Evolutionary conservation across 2,888 invertebrate species (phyloP).

Genomic region (Lasius fuliginosus): DNA sequence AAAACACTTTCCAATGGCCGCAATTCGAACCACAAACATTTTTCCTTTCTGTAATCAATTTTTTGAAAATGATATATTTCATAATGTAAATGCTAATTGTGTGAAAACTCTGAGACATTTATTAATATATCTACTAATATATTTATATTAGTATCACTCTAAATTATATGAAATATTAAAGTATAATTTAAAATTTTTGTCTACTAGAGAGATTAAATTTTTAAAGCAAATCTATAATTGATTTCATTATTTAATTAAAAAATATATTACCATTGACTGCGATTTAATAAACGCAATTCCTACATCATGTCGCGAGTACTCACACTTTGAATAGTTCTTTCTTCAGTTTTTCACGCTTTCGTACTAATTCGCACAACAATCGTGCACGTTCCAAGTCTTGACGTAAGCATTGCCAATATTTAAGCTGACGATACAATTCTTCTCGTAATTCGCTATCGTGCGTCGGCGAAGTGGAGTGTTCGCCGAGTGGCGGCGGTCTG

Average conservation of each 20-base stretch:
- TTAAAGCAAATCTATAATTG: background rate
- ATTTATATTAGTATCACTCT: too few relatives aligned
- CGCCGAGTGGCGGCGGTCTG: conserved; percentile 81
- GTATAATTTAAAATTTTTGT: background rate
- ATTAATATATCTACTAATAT: too few relatives aligned
- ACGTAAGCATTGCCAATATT: conserved; percentile 97
- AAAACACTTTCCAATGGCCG: conserved; percentile 94
- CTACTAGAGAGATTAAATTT: background rate
- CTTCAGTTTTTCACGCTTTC: conserved; percentile 98
- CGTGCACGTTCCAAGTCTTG: conserved; percentile 97
- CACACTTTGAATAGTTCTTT: conserved; percentile 93
- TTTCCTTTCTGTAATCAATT: conserved; percentile 88
- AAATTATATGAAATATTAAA: background rate
- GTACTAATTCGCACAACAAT: conserved; percentile 96
- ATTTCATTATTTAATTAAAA: background rate
- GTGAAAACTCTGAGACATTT: too few relatives aligned
- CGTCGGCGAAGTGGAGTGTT: conserved; percentile 79
- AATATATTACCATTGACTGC: conserved; percentile 20
- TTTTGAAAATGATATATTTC: background rate
- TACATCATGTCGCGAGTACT: conserved; percentile 68
- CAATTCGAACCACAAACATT: conserved; percentile 93
- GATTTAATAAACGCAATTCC: background rate
- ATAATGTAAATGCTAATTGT: background rate
- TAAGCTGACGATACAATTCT: conserved; percentile 94
- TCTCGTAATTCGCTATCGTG: conserved; percentile 86